These are phyloP conservation scores for Axis porcinus DNA, from an alignment of 2,113 vertebrate genomes.

Conservation along the genomic window DNA sequence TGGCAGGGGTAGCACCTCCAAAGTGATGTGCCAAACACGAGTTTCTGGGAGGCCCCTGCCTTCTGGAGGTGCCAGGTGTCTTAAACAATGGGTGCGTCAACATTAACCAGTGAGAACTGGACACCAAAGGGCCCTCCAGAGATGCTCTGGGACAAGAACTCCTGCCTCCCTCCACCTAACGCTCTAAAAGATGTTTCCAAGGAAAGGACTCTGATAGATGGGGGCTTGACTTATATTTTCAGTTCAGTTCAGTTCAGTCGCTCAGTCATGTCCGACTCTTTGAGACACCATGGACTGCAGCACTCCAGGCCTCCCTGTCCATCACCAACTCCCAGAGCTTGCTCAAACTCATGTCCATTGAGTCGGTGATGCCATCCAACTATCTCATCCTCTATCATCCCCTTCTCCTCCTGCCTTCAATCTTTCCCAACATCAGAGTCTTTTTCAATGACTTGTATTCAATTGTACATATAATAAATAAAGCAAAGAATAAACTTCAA, in stretches of 20 bases:
- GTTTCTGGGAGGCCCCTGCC: neutral
- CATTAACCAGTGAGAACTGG: neutral
- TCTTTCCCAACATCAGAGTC: neutral
- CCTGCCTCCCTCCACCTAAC: neutral
- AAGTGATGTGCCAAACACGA: accelerated
- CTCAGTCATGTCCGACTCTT: neutral
- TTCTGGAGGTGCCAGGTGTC: neutral
- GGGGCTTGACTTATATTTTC: neutral
- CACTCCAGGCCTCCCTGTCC: neutral
- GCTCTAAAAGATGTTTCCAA: neutral
- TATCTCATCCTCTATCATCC: neutral
- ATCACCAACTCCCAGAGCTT: neutral
- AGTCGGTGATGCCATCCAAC: neutral
- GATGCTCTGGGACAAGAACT: neutral
- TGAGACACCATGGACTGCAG: neutral
- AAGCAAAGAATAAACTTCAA: neutral
- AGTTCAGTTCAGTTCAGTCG: neutral
- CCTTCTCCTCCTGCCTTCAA: neutral
- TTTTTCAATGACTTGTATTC: neutral
- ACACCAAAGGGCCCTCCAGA: neutral
- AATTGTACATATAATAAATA: neutral
- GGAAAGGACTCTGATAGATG: neutral
- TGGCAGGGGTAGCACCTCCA: neutral
- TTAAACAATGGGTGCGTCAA: accelerated
- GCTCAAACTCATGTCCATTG: neutral